These are phyloP conservation scores for Pangasianodon gigas DNA, from an alignment of 2,113 vertebrate species.

Conservation along the genomic window DNA sequence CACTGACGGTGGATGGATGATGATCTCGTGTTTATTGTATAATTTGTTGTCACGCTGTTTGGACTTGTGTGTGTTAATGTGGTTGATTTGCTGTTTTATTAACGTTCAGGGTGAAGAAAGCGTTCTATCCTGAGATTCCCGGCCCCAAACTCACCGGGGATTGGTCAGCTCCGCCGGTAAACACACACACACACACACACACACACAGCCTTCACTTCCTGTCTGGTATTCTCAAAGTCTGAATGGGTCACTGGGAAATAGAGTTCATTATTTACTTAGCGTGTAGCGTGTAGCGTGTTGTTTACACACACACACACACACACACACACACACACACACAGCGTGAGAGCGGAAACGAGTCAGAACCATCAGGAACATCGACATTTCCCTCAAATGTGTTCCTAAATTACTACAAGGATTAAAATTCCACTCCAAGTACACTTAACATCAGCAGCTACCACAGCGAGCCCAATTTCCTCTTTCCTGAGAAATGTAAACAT, in stretches of 20 bases:
- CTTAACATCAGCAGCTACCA: too few species aligned
- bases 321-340: too few species aligned
- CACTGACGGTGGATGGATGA: not conserved
- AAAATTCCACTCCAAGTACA: too few species aligned
- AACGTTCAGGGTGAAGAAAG: constrained; percentile 51
- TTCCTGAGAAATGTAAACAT: too few species aligned
- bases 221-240: not conserved
- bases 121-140: constrained; percentile 54
- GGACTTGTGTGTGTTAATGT: not conserved
- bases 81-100: not conserved
- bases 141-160: constrained; percentile 51
- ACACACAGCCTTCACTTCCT: not conserved
- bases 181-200: constrained; percentile 17
- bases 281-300: too few species aligned
- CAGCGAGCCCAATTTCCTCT: too few species aligned
- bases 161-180: constrained; percentile 46
- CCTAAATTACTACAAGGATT: too few species aligned
- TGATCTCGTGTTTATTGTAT: not conserved
- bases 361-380: not conserved
- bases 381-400: not conserved
- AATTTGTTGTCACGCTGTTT: not conserved
- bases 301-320: too few species aligned
- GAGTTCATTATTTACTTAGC: not conserved
- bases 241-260: not conserved
- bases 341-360: not conserved